Evolutionary conservation across 2,888 invertebrate species (phyloP).

Genomic region (Standfussiana lucernea): DNA sequence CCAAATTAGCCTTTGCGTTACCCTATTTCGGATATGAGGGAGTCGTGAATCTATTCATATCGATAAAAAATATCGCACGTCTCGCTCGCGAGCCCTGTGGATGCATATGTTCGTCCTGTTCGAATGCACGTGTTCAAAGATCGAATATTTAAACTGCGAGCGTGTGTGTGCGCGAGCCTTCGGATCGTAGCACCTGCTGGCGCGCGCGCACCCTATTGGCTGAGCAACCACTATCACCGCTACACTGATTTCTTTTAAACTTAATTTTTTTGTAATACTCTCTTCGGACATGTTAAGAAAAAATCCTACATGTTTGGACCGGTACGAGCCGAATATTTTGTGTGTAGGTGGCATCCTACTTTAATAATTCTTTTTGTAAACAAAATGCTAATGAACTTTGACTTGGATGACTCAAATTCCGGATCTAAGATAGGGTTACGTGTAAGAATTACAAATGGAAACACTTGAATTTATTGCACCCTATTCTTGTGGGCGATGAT

Average conservation of each 20-base stretch:
- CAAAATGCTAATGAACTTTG: constrained; percentile 84
- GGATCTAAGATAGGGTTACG: constrained; percentile 72
- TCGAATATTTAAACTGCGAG: constrained; percentile 84
- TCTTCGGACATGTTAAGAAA: constrained; percentile 87
- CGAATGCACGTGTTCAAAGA: constrained; percentile 91
- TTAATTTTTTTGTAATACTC: constrained; percentile 87
- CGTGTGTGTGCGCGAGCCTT: constrained; percentile 85
- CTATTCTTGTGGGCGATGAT: constrained; percentile 19
- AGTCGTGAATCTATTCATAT: constrained; percentile 90
- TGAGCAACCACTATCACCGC: constrained; percentile 87
- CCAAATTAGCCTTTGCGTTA: constrained; percentile 91
- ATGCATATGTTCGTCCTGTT: constrained; percentile 86
- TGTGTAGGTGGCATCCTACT: constrained; percentile 89
- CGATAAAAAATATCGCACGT: constrained; percentile 86
- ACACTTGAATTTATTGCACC: constrained; percentile 42
- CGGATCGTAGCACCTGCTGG: constrained; percentile 87
- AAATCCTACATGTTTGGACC: constrained; percentile 89
- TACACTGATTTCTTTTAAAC: constrained; percentile 90
- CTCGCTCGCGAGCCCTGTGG: constrained; percentile 75
- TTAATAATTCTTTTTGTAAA: constrained; percentile 85
- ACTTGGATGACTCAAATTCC: constrained; percentile 76
- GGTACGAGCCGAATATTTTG: constrained; percentile 86
- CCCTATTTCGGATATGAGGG: constrained; percentile 91
- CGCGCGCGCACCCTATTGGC: constrained; percentile 89
- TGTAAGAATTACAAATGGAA: constrained; percentile 60